Conservation (phyloP, 2,797 vertebrate genomes). For the Schizothorax lantsangensis region DNA sequence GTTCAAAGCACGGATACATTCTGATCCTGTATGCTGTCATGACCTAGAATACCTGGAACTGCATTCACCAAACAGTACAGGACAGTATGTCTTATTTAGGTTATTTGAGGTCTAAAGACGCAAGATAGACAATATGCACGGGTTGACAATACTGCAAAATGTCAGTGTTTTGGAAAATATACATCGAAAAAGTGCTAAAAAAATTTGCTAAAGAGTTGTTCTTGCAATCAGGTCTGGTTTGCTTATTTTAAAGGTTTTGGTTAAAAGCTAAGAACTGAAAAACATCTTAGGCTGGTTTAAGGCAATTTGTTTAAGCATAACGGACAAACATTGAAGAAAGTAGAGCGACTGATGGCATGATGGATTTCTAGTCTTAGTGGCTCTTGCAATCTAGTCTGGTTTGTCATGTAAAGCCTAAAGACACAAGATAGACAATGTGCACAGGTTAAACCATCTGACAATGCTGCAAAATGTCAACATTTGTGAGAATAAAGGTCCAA, state of each 20-base stretch:
- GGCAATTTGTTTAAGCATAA: not conserved
- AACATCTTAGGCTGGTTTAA: not conserved
- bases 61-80: conserved; percentile 1
- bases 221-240: not conserved
- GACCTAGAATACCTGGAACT: not conserved
- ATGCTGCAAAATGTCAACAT: not conserved
- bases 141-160: not conserved
- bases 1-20: conserved; percentile 20
- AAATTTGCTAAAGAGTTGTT: too few species aligned
- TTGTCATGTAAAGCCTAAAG: too few species aligned
- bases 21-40: not conserved
- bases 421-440: not conserved
- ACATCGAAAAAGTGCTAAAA: not conserved
- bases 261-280: not conserved
- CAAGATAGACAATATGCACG: not conserved
- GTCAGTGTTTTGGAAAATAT: not conserved
- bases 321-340: not conserved
- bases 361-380: not conserved
- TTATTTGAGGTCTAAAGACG: not conserved
- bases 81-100: conserved; percentile 11
- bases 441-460: not conserved
- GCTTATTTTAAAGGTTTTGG: not conserved
- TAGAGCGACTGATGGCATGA: not conserved
- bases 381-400: not conserved
- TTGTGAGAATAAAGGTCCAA: not conserved